Evolutionary conservation across 1,140 invertebrate species (phyloP).

Genomic region (Pogonus chalceus): DNA sequence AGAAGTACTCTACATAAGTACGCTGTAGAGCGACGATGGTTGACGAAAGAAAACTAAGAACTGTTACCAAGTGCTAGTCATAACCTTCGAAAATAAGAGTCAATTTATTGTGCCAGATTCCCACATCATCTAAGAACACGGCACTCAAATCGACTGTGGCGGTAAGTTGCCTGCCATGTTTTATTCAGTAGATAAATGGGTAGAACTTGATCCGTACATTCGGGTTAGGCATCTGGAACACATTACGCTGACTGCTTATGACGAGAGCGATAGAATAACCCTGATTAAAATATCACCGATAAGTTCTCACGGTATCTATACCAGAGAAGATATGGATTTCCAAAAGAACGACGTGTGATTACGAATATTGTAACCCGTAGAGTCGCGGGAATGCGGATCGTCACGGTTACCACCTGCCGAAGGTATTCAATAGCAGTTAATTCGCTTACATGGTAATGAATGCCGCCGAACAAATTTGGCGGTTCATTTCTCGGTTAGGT

Average conservation of each 20-base stretch:
- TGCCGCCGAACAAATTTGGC: neutral
- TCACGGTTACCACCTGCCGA: no score
- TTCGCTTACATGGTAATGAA: neutral
- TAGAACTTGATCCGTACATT: neutral
- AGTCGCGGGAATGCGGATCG: neutral
- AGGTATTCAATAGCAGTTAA: no score
- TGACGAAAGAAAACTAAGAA: neutral
- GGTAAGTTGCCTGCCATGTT: no score
- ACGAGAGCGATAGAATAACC: neutral
- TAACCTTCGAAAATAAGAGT: neutral
- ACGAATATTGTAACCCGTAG: neutral
- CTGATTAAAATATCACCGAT: neutral
- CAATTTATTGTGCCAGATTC: neutral
- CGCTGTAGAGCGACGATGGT: neutral
- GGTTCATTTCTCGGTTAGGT: neutral
- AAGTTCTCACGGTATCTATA: neutral
- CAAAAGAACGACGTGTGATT: neutral
- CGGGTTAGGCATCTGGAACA: neutral
- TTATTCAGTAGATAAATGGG: neutral
- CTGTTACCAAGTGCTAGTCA: slow-evolving; percentile 3
- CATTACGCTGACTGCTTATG: neutral
- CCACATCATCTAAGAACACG: slow-evolving; percentile 1
- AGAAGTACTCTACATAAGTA: slow-evolving; percentile 3
- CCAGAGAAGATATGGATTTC: neutral
- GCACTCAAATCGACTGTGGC: neutral